Evolutionary conservation across 1,140 invertebrate genomes (phyloP).

Genomic region (Teleogryllus occipitalis): DNA sequence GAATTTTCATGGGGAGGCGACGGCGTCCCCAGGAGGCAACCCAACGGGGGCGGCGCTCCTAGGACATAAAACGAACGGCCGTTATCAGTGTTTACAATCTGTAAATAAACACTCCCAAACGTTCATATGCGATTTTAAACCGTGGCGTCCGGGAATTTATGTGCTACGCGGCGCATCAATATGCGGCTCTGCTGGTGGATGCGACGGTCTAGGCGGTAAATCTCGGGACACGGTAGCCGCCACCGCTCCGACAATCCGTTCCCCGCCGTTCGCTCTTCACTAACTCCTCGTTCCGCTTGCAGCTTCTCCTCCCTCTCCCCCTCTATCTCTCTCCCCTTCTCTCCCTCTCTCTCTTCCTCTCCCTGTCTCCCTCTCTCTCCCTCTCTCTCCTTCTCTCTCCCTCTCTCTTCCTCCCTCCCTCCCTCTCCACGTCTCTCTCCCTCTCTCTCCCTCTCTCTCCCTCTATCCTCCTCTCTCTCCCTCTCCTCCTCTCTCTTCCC

Average conservation of each 20-base stretch:
- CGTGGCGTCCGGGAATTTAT: neutral
- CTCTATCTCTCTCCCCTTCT: no score
- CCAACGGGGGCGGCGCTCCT: neutral
- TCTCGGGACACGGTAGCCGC: neutral
- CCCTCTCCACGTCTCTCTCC: no score
- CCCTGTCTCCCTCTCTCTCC: no score
- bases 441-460: no score
- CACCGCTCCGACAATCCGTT: neutral
- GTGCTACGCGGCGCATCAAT: neutral
- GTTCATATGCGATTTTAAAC: neutral
- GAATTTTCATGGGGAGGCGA: neutral
- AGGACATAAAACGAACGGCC: neutral
- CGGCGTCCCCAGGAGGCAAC: neutral
- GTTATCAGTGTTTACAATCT: neutral
- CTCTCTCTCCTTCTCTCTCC: no score
- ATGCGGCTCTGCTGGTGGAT: neutral
- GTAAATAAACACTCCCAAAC: conserved; percentile 4
- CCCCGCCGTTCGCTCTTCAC: no score
- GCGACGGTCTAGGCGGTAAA: neutral
- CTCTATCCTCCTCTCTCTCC: no score
- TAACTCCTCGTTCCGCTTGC: no score
- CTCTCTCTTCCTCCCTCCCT: no score
- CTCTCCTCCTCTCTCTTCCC: no score
- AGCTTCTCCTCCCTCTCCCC: no score
- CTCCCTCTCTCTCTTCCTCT: no score